Base-by-base conservation (phyloP, 2,888 invertebrate species). In the Aphodius granarius region DNA sequence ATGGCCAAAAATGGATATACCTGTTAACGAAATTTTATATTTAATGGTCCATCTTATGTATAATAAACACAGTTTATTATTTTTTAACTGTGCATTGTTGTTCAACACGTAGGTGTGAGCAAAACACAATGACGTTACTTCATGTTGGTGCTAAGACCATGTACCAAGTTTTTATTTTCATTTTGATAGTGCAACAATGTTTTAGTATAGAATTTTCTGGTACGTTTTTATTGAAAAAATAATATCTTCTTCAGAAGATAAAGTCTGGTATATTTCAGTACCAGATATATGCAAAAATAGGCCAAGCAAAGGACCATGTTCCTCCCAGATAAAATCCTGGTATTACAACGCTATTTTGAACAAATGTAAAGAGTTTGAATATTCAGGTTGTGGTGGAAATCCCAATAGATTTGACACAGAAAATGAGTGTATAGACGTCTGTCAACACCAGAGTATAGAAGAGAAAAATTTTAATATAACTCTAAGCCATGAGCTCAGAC, bases 361-460 rank as follows among this genome's bases (percentile, higher is more conserved):
- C 81, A 86, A 90, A 19, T 97, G 96, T 86, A 89, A 90, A 80
- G 90, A 90, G 81, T 97, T 97, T 87, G 91, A 92, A 64, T 97
- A 94, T 85, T 94, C 96, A 66, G 98, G 98, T 20, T 98, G 98
- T 84, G 92, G 92, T 72, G 98, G 97, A 76, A 99, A 98, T 85
- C 92, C 91, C 17, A 98, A 98, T 84, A 91, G 95, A 86, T 97
- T 94, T 86, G 88, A 90, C 71, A 89, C 90, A 90, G 93, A 84
- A 21, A 9, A 1, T 9, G 68, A 68, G 6, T 43, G 43, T 13
- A 13, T 13, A 1, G 43, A 43, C 3, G 43, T 43, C 43, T 43
- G 43, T 13, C 6, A 43, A 43, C 2, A 43, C 9, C 43, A 43
- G 13, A 43, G 43, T 13, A 43, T 43, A 1, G 43, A 43, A 43